Conservation (phyloP, 2,113 vertebrate species). For the Eurypyga helias region DNA sequence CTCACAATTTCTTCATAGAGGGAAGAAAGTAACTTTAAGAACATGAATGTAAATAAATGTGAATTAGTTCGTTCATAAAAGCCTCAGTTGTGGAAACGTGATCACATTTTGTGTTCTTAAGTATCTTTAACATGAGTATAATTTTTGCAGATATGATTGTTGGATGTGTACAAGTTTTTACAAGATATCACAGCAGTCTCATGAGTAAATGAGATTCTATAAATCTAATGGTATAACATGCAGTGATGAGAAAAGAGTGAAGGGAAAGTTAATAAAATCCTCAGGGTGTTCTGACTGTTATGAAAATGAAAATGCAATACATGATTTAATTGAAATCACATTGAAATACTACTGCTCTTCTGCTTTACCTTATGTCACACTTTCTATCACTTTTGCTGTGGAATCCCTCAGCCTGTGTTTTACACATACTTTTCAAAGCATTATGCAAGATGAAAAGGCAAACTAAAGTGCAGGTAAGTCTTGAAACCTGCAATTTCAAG, state of each 20-base stretch:
- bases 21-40: neutral
- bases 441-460: neutral
- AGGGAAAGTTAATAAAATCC: neutral
- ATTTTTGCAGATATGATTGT: neutral
- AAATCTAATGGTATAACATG: neutral
- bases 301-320: neutral
- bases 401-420: neutral
- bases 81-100: neutral
- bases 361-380: neutral
- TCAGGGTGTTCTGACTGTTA: neutral
- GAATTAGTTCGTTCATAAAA: slow-evolving; percentile 24
- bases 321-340: neutral
- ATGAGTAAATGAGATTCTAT: neutral
- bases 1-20: neutral
- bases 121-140: neutral
- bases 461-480: neutral
- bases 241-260: neutral
- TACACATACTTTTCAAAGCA: neutral
- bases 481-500: neutral
- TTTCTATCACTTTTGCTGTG: neutral
- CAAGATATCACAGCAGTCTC: neutral
- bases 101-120: neutral
- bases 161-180: neutral
- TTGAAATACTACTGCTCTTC: neutral
- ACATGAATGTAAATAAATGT: slow-evolving; percentile 2